Conservation (phyloP, 2,797 vertebrate species). For the Taeniopygia guttata region DNA sequence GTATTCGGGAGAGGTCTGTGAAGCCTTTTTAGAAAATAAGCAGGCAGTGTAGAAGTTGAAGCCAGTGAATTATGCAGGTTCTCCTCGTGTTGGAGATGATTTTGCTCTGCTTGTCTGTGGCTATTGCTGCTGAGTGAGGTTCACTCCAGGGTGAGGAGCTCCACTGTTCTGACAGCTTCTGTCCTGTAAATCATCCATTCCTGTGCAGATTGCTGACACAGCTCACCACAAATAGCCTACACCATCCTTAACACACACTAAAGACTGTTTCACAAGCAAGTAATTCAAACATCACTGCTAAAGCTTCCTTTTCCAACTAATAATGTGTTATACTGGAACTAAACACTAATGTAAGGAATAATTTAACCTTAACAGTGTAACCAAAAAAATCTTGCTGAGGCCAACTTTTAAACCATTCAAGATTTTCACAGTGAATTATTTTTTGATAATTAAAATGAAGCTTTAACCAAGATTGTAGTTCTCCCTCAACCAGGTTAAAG, state of each 20-base stretch:
- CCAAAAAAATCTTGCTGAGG: neutral
- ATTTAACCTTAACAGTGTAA: neutral
- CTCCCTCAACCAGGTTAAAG: neutral
- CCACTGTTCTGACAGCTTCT: conserved; percentile 2
- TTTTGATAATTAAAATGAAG: neutral
- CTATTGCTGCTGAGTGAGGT: neutral
- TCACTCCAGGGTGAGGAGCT: neutral
- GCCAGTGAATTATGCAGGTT: neutral
- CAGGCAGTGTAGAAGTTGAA: neutral
- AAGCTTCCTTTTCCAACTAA: neutral
- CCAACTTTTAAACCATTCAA: neutral
- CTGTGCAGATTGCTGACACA: conserved; percentile 38
- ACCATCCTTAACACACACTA: neutral
- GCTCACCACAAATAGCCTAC: conserved; percentile 38
- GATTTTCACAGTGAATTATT: neutral
- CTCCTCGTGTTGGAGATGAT: neutral
- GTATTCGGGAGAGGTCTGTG: neutral
- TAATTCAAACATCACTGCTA: neutral
- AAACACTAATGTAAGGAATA: neutral
- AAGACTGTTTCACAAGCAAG: neutral
- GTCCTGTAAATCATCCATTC: conserved; percentile 16
- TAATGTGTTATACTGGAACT: neutral
- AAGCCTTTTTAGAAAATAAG: neutral
- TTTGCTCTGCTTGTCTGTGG: neutral
- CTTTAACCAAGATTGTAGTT: neutral